Conservation (phyloP, 2,888 invertebrate species). For the Plebejus argus region DNA sequence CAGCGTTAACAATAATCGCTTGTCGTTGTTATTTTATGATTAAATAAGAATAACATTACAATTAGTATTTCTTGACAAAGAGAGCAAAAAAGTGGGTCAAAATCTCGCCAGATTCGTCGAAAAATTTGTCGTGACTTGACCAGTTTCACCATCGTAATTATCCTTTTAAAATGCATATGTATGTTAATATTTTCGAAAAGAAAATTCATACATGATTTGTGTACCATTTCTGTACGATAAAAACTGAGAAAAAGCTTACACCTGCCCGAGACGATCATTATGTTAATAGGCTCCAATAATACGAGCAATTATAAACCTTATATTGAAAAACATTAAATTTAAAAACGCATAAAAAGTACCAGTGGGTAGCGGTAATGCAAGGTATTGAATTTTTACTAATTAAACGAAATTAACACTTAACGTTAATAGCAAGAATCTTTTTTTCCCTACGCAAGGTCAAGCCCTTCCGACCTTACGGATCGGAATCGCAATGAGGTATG, state of each 20-base stretch:
- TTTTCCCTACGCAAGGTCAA: constrained; percentile 62
- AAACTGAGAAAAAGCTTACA: constrained; percentile 75
- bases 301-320: constrained; percentile 60
- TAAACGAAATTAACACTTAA: constrained; percentile 77
- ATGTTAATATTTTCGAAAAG: constrained; percentile 11
- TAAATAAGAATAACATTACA: neutral
- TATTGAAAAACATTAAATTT: constrained; percentile 50
- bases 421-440: constrained; percentile 73
- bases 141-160: constrained; percentile 7
- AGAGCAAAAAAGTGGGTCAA: neutral
- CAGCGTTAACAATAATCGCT: no score
- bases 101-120: constrained; percentile 8
- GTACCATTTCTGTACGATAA: constrained; percentile 77
- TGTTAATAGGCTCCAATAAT: constrained; percentile 63
- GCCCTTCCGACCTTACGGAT: constrained; percentile 75
- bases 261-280: constrained; percentile 78
- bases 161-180: neutral
- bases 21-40: neutral
- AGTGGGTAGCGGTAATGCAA: constrained; percentile 47
- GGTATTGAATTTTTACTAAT: constrained; percentile 70
- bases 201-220: constrained; percentile 44
- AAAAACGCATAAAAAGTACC: constrained; percentile 45
- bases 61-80: neutral
- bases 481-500: constrained; percentile 61
- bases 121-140: constrained; percentile 41